phyloP scores from a whole-genome alignment of 2,113 vertebrate species.

The Channa argus region DNA sequence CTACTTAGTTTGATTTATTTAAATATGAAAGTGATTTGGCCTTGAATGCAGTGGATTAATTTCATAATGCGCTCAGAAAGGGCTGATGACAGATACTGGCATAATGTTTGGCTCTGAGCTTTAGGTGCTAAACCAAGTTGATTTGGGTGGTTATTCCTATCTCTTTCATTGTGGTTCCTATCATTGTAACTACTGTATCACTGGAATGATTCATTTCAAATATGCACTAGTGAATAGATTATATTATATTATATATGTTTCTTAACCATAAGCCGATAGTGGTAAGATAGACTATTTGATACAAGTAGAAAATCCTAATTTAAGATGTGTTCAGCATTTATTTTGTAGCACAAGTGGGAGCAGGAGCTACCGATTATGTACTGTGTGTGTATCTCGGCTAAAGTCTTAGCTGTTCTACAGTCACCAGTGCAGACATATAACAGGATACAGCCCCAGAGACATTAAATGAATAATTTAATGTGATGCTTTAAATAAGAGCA shows the following conservation, averaged over 20 bases:
- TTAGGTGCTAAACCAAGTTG: no score
- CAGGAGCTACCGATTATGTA: background rate
- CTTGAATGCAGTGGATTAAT: background rate
- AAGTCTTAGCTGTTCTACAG: slow-evolving; percentile 13
- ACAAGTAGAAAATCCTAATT: no score
- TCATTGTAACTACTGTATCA: no score
- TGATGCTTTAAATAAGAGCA: slow-evolving; percentile 20
- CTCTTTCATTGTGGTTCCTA: no score
- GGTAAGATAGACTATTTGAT: no score
- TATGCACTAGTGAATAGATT: no score
- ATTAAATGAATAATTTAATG: slow-evolving; percentile 64
- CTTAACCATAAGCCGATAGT: no score
- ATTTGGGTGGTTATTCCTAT: no score
- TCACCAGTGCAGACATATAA: slow-evolving; percentile 30
- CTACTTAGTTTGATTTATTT: slow-evolving; percentile 40
- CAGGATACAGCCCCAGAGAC: slow-evolving; percentile 5
- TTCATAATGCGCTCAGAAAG: slow-evolving; percentile 10
- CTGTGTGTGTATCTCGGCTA: background rate
- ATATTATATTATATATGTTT: no score
- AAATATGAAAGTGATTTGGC: background rate
- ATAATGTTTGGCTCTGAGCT: no score
- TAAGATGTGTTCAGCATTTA: no score
- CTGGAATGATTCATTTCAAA: no score
- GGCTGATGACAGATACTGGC: background rate
- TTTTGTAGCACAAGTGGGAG: background rate